Evolutionary conservation across 2,113 vertebrate genomes (phyloP).

Genomic region (Pagrus major): DNA sequence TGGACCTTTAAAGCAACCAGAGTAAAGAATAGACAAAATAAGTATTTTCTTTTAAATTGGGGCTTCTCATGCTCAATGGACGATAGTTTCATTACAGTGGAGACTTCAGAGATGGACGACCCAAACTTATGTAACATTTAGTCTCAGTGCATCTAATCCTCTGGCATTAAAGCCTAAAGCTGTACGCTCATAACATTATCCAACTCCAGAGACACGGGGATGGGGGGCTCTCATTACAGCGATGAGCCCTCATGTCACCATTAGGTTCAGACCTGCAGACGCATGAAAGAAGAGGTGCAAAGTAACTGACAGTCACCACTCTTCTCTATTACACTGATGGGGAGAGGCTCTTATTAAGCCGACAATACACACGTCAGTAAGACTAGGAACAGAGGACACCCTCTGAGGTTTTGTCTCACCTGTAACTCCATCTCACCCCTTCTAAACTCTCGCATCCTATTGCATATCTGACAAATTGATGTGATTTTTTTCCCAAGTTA

Average conservation of each 20-base stretch:
- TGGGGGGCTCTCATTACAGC: conserved; percentile 65
- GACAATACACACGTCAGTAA: conserved; percentile 66
- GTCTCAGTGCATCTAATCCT: conserved; percentile 48
- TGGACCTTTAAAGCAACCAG: not conserved
- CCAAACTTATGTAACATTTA: conserved; percentile 47
- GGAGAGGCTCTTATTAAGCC: conserved; percentile 61
- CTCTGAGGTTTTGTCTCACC: conserved; percentile 71
- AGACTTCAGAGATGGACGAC: conserved; percentile 11
- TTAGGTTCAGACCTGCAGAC: conserved; percentile 47
- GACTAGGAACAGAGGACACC: conserved; percentile 63
- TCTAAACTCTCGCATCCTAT: conserved; percentile 40
- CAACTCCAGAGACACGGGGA: conserved; percentile 50
- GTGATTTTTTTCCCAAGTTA: not conserved
- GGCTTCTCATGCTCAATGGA: not conserved
- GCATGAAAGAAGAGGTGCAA: conserved; percentile 76
- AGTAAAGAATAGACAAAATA: not conserved
- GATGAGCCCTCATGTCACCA: conserved; percentile 70
- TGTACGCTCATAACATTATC: conserved; percentile 56
- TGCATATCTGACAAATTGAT: conserved; percentile 18
- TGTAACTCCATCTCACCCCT: conserved; percentile 66
- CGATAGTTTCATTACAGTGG: not conserved
- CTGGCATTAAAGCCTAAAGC: conserved; percentile 44
- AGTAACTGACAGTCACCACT: conserved; percentile 62
- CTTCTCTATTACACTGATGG: conserved; percentile 76
- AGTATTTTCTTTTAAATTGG: not conserved